Evolutionary conservation across 2,113 vertebrate species (phyloP), one percentile per base, ranked within the genome.

Genomic region (Chloropsis cyanopogon): DNA sequence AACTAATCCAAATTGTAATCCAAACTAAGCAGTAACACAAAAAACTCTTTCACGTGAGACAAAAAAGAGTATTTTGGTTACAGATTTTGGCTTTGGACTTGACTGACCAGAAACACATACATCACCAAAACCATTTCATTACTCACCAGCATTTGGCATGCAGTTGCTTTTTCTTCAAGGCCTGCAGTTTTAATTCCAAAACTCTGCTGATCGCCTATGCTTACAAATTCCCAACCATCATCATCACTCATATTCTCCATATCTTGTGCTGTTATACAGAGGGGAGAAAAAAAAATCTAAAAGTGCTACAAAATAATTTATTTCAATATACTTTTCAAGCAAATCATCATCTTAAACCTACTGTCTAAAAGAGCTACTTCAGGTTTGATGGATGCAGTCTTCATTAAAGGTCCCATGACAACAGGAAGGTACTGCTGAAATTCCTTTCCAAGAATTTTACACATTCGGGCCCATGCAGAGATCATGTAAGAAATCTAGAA

Each of bases 191-290:
- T 99, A 85, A 99, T 99, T 81, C 99, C 99, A 93, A 99, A 99
- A 96, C 99, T 99, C 88, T 99, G 99, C 94, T 99, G 99, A 92
- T 99, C 99, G 61, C 99, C 99, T 91, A 99, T 97, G 96, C 99
- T 99, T 65, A 99, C 99, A 96, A 99, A 99, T 93, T 99, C 99
- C 99, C 99, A 99, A 7, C 99, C 99, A 35, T 99, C 99, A 85
- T 99, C 99, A 88, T 99, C 99, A 5, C 99, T 99, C 98, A 99
- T 99, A 88, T 98, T 99, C 96, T 99, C 99, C 99, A 99, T 99
- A 97, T 99, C 99, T 97, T 99, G 99, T 71, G 99, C 99, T 99
- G 77, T 88, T 68, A 54, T 28, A 82, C 2, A 66, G 6, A 78
- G 13, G 13, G 4, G 13, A 82, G 75, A 41, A 29, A 39, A 49